phyloP scores from a whole-genome alignment of 1,140 invertebrate species.

The Nautilus pompilius region DNA sequence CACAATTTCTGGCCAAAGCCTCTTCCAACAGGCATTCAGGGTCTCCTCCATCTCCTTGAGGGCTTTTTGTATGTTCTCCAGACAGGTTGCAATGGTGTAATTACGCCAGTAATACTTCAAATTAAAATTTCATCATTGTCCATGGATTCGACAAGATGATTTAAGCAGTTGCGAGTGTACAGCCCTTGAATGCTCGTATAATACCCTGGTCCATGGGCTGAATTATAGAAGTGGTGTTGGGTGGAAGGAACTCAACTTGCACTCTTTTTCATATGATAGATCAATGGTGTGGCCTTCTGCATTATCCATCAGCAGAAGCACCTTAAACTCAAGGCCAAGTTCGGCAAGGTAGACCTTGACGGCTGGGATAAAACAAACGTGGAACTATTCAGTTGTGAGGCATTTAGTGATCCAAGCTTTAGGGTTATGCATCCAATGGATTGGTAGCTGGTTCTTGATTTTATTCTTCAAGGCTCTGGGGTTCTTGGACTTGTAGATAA shows the following conservation, averaged over 20 bases:
- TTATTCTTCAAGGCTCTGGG: no score
- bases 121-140: neutral
- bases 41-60: neutral
- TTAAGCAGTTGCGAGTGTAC: neutral
- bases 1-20: neutral
- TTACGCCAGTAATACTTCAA: neutral
- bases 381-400: neutral
- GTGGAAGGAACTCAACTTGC: constrained; percentile 12
- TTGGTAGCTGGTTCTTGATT: neutral
- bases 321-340: neutral
- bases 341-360: neutral
- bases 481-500: neutral
- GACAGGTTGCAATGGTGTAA: neutral
- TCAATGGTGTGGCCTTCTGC: neutral
- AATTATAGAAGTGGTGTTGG: constrained; percentile 18
- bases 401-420: neutral
- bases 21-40: neutral
- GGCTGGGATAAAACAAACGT: neutral
- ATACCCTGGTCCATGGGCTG: constrained; percentile 28
- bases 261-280: neutral
- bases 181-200: constrained; percentile 13
- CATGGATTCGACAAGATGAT: neutral
- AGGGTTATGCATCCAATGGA: neutral
- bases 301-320: neutral
- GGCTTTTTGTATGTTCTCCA: neutral